These are phyloP conservation scores for Scaptomyza flava DNA, from an alignment of 2,888 invertebrate species.

Conservation along the genomic window DNA sequence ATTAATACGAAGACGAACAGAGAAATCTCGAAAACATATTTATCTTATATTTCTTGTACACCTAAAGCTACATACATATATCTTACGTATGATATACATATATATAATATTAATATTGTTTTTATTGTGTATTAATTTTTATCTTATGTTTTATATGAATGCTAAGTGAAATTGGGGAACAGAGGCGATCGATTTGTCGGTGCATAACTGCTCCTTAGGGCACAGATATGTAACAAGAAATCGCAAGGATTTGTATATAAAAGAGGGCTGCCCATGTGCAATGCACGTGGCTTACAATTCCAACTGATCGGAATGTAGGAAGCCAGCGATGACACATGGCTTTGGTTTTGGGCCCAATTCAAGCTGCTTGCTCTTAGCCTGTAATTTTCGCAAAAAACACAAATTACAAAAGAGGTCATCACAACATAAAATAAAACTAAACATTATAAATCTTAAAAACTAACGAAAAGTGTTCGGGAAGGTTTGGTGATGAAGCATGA, in stretches of 20 bases:
- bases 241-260: conserved; percentile 4
- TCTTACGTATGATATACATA: conserved; percentile 24
- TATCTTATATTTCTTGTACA: conserved; percentile 29
- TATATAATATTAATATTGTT: conserved; percentile 8
- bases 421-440: conserved; percentile 41
- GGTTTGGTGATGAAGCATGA: conserved; percentile 4
- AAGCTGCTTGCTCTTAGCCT: conserved; percentile 42
- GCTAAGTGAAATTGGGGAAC: conserved; percentile 16
- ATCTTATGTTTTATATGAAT: conserved; percentile 24
- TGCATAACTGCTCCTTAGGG: conserved; percentile 23
- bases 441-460: conserved; percentile 33
- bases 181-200: conserved; percentile 38
- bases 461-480: conserved; percentile 10
- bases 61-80: conserved; percentile 43
- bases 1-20: conserved; percentile 32
- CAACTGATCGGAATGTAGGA: neutral
- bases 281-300: conserved; percentile 15
- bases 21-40: conserved; percentile 35
- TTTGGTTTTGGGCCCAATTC: conserved; percentile 16
- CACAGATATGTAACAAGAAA: conserved; percentile 47
- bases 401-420: conserved; percentile 60
- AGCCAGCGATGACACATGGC: conserved; percentile 21
- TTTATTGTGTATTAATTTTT: conserved; percentile 13
- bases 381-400: conserved; percentile 54
- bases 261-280: conserved; percentile 9